Percentiles rank a stretch among this genome's conserved stretches.
Conservation (phyloP, 2,797 vertebrate species). For the Naso thynnoides region DNA sequence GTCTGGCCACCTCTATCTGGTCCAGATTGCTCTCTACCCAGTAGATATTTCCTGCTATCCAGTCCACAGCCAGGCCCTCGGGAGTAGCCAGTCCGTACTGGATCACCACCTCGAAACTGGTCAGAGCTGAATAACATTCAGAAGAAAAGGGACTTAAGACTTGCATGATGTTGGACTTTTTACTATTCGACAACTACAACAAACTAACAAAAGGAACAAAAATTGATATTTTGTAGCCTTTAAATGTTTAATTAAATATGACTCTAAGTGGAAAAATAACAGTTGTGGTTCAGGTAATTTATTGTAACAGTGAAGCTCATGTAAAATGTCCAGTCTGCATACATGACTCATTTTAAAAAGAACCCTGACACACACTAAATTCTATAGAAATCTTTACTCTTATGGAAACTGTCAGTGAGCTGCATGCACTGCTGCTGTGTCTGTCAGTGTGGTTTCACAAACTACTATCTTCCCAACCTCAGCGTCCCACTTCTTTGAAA, state of each 20-base stretch:
- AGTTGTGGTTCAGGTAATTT: constrained; percentile 9
- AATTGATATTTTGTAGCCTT: not conserved
- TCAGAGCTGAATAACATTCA: constrained; percentile 85
- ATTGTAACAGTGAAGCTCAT: constrained; percentile 13
- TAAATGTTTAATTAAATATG: not conserved
- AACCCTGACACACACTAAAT: constrained; percentile 17
- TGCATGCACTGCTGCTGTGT: constrained; percentile 29
- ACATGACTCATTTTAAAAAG: constrained; percentile 24
- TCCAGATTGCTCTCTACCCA: constrained; percentile 99
- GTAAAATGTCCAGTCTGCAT: constrained; percentile 16
- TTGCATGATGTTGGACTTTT: not conserved
- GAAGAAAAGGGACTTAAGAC: not conserved
- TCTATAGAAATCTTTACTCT: constrained; percentile 46
- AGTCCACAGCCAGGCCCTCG: constrained; percentile 96
- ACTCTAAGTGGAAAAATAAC: not conserved
- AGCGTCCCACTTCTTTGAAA: constrained; percentile 42
- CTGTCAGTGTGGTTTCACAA: constrained; percentile 31
- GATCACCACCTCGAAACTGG: constrained; percentile 97
- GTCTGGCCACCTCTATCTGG: constrained; percentile 97
- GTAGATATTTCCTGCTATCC: constrained; percentile 99
- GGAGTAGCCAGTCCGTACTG: constrained; percentile 97
- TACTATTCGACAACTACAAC: not conserved
- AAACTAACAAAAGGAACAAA: not conserved
- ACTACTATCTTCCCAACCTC: constrained; percentile 25
- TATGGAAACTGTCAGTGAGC: constrained; percentile 27